Base-by-base conservation (phyloP, 2,113 vertebrate genomes). In the Vulpes vulpes region DNA sequence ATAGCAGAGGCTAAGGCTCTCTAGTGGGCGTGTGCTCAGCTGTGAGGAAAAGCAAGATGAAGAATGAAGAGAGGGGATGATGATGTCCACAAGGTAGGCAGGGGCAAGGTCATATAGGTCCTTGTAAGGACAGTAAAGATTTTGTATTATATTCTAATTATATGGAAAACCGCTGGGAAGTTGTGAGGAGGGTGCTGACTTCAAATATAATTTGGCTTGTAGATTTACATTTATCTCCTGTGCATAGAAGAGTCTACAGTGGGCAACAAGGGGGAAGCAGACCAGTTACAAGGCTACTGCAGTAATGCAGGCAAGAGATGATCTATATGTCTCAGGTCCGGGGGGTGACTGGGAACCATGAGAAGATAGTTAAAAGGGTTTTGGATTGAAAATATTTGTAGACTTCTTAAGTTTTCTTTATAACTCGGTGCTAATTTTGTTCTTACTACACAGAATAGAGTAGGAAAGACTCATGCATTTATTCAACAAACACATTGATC, bases 11-110 rank as follows among this genome's bases (percentile, higher is more conserved):
- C n/a, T 71, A 43, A 38, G 14, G 30, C 8, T 62, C 27, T 38
- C 10, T 17, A 5, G 16, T 1, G 5, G 65, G 5, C 2, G 0
- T 38, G 7, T 5, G 5, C 15, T 83, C 30, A 19, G 8, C 3
- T 51, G 73, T 55, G 27, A 59, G 53, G 51, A 96, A 79, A 80
- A 51, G 55, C 16, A 35, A 86, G 12, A 16, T 14, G 27, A 20
- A 35, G 35, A 65, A 23, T 53, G 12, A 3, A 55, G 53, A 64
- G 87, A 32, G 17, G 22, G 3, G 16, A 25, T 51, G 17, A 30
- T 27, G 25, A 14, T 25, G 12, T n/a, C 59, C 35, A 4, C 15
- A 59, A 84, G 2, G 43, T 19, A 55, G 79, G 14, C 11, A 51
- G n/a, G 35, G 53, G 6, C 51, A 86, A 87, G 78, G 23, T n/a